Percentiles rank a stretch among this genome's conserved stretches.
Conservation (phyloP, 2,888 invertebrate genomes). For the Cephus rjabovi region DNA sequence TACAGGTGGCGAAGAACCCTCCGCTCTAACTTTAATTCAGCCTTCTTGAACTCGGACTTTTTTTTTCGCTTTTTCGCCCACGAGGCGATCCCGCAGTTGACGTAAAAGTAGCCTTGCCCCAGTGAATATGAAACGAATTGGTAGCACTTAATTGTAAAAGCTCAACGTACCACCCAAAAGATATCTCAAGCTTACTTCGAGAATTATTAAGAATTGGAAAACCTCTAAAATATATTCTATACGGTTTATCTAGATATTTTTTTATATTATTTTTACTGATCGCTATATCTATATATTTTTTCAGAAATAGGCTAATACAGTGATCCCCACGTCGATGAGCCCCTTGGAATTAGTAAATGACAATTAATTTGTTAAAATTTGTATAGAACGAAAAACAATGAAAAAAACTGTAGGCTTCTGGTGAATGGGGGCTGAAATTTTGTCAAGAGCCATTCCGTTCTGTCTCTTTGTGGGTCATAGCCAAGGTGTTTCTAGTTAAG, state of each 20-base stretch:
- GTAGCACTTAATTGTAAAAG: slow-evolving; percentile 23
- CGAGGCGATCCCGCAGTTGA: slow-evolving; percentile 24
- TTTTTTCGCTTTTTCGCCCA: slow-evolving; percentile 8
- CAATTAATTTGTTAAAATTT: not conserved
- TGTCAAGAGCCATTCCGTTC: not conserved
- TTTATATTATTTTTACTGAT: not conserved
- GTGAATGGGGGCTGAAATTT: not conserved
- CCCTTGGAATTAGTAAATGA: not conserved
- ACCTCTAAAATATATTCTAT: not conserved
- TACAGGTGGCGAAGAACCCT: slow-evolving; percentile 46
- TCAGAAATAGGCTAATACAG: not conserved
- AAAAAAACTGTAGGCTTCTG: not conserved
- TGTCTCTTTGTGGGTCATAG: slow-evolving; percentile 46
- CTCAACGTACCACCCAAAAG: not conserved
- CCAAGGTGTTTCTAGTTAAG: slow-evolving; percentile 61
- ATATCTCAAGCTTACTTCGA: not conserved
- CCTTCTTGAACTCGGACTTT: slow-evolving; percentile 30
- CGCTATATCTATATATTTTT: not conserved
- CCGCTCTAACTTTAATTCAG: slow-evolving; percentile 41
- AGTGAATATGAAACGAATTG: slow-evolving; percentile 33
- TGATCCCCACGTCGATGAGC: not conserved
- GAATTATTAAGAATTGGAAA: not conserved
- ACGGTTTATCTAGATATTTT: not conserved
- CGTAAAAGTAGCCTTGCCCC: slow-evolving; percentile 34
- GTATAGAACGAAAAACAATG: not conserved